Base-by-base conservation (phyloP, 1,140 invertebrate species). In the Linepithema humile region DNA sequence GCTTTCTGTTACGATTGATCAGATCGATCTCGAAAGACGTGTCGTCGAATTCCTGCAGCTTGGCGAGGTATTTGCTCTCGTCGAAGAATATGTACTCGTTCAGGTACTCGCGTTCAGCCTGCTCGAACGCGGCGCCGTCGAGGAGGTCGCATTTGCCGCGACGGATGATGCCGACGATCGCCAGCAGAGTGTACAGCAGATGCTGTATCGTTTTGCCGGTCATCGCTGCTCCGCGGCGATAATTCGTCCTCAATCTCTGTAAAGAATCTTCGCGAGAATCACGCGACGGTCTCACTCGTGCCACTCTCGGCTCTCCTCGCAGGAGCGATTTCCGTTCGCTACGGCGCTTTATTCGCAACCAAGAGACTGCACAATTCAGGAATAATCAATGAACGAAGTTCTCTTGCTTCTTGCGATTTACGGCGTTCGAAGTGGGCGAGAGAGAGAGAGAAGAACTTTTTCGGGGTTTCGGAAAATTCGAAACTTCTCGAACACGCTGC, bases 21-120 rank as follows among this genome's bases (percentile, higher is more conserved):
- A 94, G 87, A 60, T 93, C 93, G 57, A 94, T 92, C 83, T 93
- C 92, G 82, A 94, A 90, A 6, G 91, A 88, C 1, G 91, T 91
- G 69, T 94, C 92, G 72, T 92, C 90, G 40, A 94, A 91, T 74
- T 92, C 89, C 29, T 91, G 87, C 3, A 92, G 72, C 29, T 91
- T 87, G 9, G 90, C 85, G 26, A 93, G 85, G 78, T 93, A 92
- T 43, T 91, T 90, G 48, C 82, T 90, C 20, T 92, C 91, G 55
- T 92, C 92, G 17, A 91, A 82, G 6, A 91, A 90, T 32, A 91
- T 60, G 45, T 92, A 90, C 50, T 92, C 90, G 65, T 93, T 91
- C 53, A 93, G 80, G 50, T 91, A 90, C 48, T 92, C 92, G 67
- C 92, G 10, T 45, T 45, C 43, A 15, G 43, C 90, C 5, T 65